Evolutionary conservation across 2,113 vertebrate species (phyloP).

Genomic region (Mellivora capensis): DNA sequence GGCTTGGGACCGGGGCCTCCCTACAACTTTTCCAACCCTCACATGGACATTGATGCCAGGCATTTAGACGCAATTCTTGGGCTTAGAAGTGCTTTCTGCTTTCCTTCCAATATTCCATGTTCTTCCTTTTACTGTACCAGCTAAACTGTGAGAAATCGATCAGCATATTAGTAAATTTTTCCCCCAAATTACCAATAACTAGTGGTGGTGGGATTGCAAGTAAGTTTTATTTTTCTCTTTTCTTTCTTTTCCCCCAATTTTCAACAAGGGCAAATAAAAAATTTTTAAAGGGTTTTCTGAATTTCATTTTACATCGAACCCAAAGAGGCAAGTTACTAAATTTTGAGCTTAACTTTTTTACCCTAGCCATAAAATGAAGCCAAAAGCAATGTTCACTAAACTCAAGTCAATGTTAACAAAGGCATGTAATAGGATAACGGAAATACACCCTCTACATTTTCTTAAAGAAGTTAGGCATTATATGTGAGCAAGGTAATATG

Average conservation of each 20-base stretch:
- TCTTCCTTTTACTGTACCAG: not conserved
- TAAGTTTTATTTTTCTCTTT: constrained; percentile 11
- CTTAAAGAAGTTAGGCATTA: not conserved
- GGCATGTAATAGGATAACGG: not conserved
- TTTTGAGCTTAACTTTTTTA: constrained; percentile 17
- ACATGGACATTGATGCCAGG: not conserved
- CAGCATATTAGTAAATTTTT: not conserved
- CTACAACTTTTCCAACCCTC: not conserved
- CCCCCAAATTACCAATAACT: not conserved
- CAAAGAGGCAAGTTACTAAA: constrained; percentile 28
- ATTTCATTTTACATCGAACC: constrained; percentile 12
- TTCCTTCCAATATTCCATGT: not conserved
- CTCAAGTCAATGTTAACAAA: not conserved
- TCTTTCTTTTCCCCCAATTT: not conserved
- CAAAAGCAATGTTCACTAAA: not conserved
- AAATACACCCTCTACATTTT: not conserved
- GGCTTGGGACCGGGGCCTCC: not conserved
- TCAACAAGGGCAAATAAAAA: not conserved
- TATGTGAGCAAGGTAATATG: not conserved
- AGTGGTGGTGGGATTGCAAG: not conserved
- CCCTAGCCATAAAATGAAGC: not conserved
- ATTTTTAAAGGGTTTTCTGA: not conserved
- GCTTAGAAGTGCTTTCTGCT: not conserved
- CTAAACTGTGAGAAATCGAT: not conserved
- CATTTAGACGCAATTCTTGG: not conserved